Conservation (phyloP, 1,140 invertebrate genomes). For the Brachionus paranguensis region DNA sequence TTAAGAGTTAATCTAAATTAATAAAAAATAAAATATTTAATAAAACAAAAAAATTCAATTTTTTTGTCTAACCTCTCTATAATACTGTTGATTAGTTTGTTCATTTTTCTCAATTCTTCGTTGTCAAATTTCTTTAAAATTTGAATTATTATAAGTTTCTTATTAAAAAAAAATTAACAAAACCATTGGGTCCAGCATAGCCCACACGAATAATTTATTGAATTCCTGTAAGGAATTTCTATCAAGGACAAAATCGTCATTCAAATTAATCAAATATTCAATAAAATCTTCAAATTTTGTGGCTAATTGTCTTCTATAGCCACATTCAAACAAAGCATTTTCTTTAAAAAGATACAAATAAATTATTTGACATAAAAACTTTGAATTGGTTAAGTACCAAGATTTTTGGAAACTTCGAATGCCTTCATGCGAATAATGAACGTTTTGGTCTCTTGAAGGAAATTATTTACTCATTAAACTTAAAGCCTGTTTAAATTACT, state of each 20-base stretch:
- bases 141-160: not conserved
- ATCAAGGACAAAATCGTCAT: constrained; percentile 4
- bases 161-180: not conserved
- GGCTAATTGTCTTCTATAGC: not conserved
- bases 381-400: not conserved
- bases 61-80: not conserved
- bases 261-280: not conserved
- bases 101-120: not conserved
- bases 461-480: not conserved
- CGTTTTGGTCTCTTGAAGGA: not conserved
- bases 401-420: constrained; percentile 3
- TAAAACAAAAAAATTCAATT: too few relatives aligned
- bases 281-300: constrained; percentile 28
- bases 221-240: constrained; percentile 1
- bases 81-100: not conserved
- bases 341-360: not conserved
- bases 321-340: constrained; percentile 13
- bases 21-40: not conserved
- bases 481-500: not conserved
- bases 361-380: too few relatives aligned
- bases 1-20: not conserved
- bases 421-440: constrained; percentile 8
- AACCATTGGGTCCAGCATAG: constrained; percentile 22
- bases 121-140: constrained; percentile 19
- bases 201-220: constrained; percentile 12